Evolutionary conservation across 1,140 invertebrate genomes (phyloP), one percentile per base, ranked within the genome.

Genomic region (Bombus terrestris): DNA sequence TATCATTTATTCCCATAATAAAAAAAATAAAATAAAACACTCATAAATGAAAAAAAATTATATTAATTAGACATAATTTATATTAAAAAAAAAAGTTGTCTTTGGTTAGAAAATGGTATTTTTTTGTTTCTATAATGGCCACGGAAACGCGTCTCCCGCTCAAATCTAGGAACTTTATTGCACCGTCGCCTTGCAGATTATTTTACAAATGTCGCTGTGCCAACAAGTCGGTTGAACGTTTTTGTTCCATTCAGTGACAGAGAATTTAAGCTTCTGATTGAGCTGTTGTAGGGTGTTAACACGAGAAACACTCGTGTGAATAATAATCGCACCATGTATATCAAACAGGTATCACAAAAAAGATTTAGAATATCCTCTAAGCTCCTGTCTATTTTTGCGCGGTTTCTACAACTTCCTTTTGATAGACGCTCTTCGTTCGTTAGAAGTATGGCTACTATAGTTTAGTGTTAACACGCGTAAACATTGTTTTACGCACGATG

Each of bases 311-410:
- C 66, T 53, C 80, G 79, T 74, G 13, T 88, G 66, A 86, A 79
- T 82, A 59, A 12, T 62, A 59, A 72, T 37, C 3, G 10, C 88
- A 92, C 22, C 73, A 94, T 94, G 93, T 94, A 92, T 39, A 94
- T 94, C 41, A 94, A 94, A 86, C 93, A 94, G 91, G 93, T 93
- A 90, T 74, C 6, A 80, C 22, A 10, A 68, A 75, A 32, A 39
- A 57, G 76, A 79, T 41, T n/a, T 62, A 71, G 62, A 66, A 3
- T n/a, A 18, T 35, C 10, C 69, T 78, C 15, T 0, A 43, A 32
- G 22, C 47, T 3, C 25, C 3, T 35, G 35, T 47, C 66, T 2
- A 28, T 64, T 66, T 62, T 62, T 69, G 76, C 66, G 64, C 53
- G 57, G 15, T 72, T 2, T 1, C 37, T 32, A 79, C 35, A n/a